A percentile compares a stretch with the other conserved stretches of the same genome.
Conservation (phyloP, 2,888 invertebrate species). For the Phanerotoma sp. region DNA sequence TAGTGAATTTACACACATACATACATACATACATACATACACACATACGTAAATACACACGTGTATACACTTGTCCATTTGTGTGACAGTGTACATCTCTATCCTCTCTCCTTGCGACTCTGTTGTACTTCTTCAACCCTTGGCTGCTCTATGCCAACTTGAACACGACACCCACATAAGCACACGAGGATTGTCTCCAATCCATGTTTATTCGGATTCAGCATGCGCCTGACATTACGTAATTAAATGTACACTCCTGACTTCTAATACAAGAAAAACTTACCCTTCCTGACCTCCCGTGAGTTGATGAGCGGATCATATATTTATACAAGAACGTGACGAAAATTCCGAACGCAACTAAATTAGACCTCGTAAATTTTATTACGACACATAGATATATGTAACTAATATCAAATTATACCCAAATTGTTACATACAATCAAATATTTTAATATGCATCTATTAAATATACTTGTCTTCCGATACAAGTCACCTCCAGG, state of each 20-base stretch:
- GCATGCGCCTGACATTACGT: constrained; percentile 41
- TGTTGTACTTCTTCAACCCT: too few species aligned
- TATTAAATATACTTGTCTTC: not conserved
- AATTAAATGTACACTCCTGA: constrained; percentile 41
- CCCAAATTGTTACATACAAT: too few species aligned
- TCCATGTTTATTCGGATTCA: constrained; percentile 38
- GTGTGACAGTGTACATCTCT: not conserved
- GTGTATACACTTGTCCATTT: not conserved
- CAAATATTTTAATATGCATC: too few species aligned
- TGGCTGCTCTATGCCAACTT: not conserved
- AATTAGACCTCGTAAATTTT: not conserved
- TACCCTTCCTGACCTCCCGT: constrained; percentile 2
- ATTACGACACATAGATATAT: not conserved
- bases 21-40: not conserved
- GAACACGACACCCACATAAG: constrained; percentile 11
- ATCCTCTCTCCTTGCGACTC: too few species aligned
- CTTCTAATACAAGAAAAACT: constrained; percentile 25
- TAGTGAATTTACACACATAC: not conserved
- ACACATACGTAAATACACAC: not conserved
- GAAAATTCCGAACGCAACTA: not conserved
- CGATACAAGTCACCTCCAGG: too few species aligned
- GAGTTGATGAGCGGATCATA: not conserved
- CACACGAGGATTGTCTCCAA: constrained; percentile 17
- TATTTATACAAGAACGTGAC: constrained; percentile 7
- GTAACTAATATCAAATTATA: too few species aligned